Conservation (phyloP, 2,797 vertebrate species). For the Gallinago nigripennis region DNA sequence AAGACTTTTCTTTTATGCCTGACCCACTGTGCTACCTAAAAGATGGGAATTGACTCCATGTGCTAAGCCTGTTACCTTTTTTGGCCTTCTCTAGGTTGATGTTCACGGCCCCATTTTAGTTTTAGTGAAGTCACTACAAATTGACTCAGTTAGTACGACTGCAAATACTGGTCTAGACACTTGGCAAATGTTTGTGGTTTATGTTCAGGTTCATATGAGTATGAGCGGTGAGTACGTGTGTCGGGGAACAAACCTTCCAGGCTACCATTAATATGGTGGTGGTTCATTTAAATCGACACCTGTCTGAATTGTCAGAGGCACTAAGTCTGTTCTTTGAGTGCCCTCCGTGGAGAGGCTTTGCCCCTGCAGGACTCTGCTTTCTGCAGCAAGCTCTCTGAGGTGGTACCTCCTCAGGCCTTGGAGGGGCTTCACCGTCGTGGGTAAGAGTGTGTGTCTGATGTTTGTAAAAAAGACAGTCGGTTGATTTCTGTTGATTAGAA, state of each 20-base stretch:
- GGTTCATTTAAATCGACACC: background rate
- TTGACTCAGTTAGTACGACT: background rate
- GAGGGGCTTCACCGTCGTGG: background rate
- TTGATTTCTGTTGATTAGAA: background rate
- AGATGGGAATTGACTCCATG: background rate
- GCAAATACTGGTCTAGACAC: background rate
- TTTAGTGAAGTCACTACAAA: background rate
- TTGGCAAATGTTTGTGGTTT: background rate
- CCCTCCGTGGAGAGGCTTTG: background rate
- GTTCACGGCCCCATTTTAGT: background rate
- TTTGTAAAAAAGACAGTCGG: background rate
- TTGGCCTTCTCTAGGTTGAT: background rate
- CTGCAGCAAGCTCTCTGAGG: background rate
- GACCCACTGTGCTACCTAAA: background rate
- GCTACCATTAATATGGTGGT: background rate
- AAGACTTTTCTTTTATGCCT: background rate
- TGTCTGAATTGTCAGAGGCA: accelerated
- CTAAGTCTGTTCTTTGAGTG: background rate
- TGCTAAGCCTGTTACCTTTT: background rate
- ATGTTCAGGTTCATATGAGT: background rate
- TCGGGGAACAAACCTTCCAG: background rate
- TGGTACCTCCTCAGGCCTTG: background rate
- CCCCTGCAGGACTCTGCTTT: background rate
- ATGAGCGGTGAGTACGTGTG: background rate
- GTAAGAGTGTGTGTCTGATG: background rate